Conservation (phyloP, 2,888 invertebrate species). For the Amphipyra berbera region DNA sequence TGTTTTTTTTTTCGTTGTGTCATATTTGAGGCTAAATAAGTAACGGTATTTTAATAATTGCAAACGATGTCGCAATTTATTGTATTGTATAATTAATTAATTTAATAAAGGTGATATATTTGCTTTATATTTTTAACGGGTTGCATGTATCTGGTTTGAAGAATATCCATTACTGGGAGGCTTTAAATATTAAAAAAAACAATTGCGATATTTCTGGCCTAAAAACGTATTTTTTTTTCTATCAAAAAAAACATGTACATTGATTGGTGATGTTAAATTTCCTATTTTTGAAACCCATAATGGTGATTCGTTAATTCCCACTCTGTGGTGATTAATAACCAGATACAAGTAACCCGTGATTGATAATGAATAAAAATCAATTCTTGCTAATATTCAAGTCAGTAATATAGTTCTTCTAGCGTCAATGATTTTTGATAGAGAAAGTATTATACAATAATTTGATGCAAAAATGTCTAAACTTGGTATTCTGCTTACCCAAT, state of each 20-base stretch:
- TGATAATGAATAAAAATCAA: conserved; percentile 51
- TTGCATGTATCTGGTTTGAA: conserved; percentile 21
- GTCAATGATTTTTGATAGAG: conserved; percentile 39
- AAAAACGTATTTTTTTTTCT: too few relatives aligned
- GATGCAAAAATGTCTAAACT: background rate
- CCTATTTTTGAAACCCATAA: too few relatives aligned
- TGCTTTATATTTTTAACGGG: conserved; percentile 44
- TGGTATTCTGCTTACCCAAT: background rate
- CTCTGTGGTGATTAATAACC: background rate
- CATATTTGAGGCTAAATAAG: conserved; percentile 59
- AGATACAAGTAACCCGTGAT: conserved; percentile 30
- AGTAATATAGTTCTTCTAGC: conserved; percentile 61
- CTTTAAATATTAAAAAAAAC: too few relatives aligned
- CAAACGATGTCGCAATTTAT: conserved; percentile 24
- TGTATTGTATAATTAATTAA: conserved; percentile 44
- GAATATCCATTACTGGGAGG: background rate
- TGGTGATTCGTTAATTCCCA: too few relatives aligned
- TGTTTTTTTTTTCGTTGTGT: conserved; percentile 43
- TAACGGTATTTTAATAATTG: conserved; percentile 39
- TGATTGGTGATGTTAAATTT: background rate
- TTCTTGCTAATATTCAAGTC: conserved; percentile 67
- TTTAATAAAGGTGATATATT: conserved; percentile 55
- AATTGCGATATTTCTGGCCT: too few relatives aligned
- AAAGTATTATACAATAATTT: conserved; percentile 13
- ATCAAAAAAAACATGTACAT: too few relatives aligned